Base-by-base conservation (phyloP, 2,797 vertebrate species). In the Pangasius krempfi region DNA sequence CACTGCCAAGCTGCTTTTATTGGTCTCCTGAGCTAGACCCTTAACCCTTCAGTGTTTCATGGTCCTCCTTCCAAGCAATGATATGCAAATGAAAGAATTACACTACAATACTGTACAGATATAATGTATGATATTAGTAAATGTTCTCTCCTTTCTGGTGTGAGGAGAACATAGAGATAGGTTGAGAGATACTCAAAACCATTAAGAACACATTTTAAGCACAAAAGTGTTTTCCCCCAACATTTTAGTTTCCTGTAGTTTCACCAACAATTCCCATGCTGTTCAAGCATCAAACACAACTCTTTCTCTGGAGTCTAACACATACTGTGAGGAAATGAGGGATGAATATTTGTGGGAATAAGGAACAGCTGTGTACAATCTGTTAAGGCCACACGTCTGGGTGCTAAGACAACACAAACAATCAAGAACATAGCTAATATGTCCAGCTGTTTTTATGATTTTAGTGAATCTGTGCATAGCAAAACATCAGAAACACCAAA, bases 301-400 rank as follows among this genome's bases (percentile, higher is more conserved):
- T 52, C 25, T 52, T 78, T 78, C 47, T 78, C 13, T 52, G 25
- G 12, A n/a, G 47, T 14, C 47, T 52, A 78, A 52, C 22, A n/a
- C 47, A 78, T 52, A 52, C 47, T 52, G 27, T 78, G 75, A 47
- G 12, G 25, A 78, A 78, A 78, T 78, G 75, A 78, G 25, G 75
- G 75, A 78, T 78, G 52, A 3, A 64, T 78, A 50, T 88, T 60
- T 89, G 68, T 25, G 30, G n/a, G 47, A 68, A 62, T 60, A 86
- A 78, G 47, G 47, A 78, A n/a, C 75, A 52, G 13, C 44, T 78
- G 25, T 78, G 44, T 50, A 52, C 12, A 44, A 52, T 78, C 44
- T 78, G 44, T 52, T 78, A 52, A 78, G 47, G 44, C 44, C 12
- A 78, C 73, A 50, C 25, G 12, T 50, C 44, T 76, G 47, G 10